These are phyloP conservation scores for Reticulitermes lucifugus DNA, from an alignment of 2,888 invertebrate species.

Conservation along the genomic window DNA sequence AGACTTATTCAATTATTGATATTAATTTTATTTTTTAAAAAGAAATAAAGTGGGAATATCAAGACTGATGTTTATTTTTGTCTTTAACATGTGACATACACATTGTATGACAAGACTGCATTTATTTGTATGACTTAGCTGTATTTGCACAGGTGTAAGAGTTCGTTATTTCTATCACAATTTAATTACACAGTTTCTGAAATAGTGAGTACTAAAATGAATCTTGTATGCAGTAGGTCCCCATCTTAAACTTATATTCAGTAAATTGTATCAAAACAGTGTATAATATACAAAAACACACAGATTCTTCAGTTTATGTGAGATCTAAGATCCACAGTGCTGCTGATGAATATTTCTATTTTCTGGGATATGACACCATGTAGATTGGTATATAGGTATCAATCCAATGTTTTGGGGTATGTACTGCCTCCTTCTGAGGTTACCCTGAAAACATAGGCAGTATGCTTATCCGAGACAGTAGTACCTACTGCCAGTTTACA, in stretches of 20 bases:
- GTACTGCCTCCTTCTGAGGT: too few species aligned
- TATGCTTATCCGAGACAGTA: too few species aligned
- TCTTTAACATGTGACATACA: neutral
- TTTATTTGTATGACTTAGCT: neutral
- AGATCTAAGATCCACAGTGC: too few species aligned
- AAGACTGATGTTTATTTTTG: conserved; percentile 9
- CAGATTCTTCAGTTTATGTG: neutral
- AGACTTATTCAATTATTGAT: conserved; percentile 10
- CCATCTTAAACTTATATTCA: neutral
- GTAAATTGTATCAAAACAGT: neutral
- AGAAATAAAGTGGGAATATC: neutral
- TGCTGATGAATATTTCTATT: too few species aligned
- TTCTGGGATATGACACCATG: too few species aligned
- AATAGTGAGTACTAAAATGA: neutral
- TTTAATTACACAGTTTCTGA: neutral
- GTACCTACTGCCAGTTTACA: too few species aligned
- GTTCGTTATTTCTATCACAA: neutral
- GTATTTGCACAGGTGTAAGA: neutral
- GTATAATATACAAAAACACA: neutral
- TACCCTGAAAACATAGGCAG: too few species aligned
- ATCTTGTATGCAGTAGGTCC: neutral
- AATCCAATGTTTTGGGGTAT: too few species aligned
- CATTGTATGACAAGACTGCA: neutral
- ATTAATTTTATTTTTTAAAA: conserved; percentile 7
- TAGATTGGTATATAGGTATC: too few species aligned